Base-by-base conservation (phyloP, 2,113 vertebrate genomes). In the Scopus umbretta region DNA sequence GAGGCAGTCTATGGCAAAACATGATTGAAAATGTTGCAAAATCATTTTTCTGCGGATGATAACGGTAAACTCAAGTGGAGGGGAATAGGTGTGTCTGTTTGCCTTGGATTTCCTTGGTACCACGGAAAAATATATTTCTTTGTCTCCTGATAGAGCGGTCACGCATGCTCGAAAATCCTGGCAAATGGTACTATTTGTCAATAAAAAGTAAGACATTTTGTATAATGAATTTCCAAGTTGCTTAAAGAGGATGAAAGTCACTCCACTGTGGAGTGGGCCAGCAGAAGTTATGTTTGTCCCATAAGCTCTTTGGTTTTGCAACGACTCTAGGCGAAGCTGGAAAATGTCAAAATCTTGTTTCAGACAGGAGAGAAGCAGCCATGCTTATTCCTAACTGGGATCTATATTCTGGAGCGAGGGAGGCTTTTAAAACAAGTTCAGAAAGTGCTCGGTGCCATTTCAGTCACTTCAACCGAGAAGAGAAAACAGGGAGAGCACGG, bases 381-480 rank as follows among this genome's bases (percentile, higher is more conserved):
- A 1, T 14, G 13, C 13, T 26, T 5, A 0, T n/a, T 61, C 45
- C 23, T 29, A 29, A 22, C 2, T 1, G 13, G 14, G 22, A 16
- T 50, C 22, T 22, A 5, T 42, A 13, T 42, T 34, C 38, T 19
- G 26, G 38, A 59, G 32, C 32, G 32, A 49, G 7, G 8, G 40
- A 27, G 50, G 12, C 11, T 36, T 71, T 62, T 29, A 13, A 42
- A 42, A 34, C 26, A 3, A 11, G 16, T 34, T 79, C 40, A 34
- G 16, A 7, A 32, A 15, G 36, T 7, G 21, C 13, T 52, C 8
- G 5, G 32, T 43, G 43, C 16, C 8, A 10, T 11, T 22, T 23
- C 30, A 25, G 25, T 30, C 6, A 2, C 10, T 26, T 17, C 34
- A 26, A 9, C 16, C 17, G 29, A 45, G 29, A 26, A 27, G 14